A percentile compares a stretch with the other conserved stretches of the same genome.
These are phyloP conservation scores for Ephydatia muelleri DNA, from an alignment of 37 sponge, comb jelly and placozoan species.

Conservation along the genomic window DNA sequence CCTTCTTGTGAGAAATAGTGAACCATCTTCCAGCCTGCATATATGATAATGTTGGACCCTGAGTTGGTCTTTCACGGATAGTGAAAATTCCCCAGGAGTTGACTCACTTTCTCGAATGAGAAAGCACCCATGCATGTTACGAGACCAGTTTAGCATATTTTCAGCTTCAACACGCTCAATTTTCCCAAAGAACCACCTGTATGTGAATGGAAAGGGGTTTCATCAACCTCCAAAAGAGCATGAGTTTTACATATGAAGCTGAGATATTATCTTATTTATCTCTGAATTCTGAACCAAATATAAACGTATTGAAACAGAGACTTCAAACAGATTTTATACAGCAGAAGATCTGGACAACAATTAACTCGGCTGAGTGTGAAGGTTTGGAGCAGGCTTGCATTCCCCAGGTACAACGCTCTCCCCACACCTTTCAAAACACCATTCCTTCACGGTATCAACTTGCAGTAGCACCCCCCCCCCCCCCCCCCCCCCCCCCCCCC, in stretches of 20 bases:
- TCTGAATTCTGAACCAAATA: neutral
- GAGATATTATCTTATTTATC: neutral
- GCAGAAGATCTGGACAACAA: too few species aligned
- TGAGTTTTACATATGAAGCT: neutral
- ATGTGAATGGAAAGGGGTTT: constrained; percentile 13
- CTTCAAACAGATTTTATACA: too few species aligned
- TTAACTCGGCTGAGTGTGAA: too few species aligned
- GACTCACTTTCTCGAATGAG: constrained; percentile 97
- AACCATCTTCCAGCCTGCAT: constrained; percentile 78
- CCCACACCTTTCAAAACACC: too few species aligned
- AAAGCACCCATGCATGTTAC: constrained; percentile 77
- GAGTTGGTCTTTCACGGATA: constrained; percentile 82
- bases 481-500: too few species aligned
- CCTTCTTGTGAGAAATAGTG: constrained; percentile 84
- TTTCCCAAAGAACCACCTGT: constrained; percentile 94
- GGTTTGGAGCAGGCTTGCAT: too few species aligned
- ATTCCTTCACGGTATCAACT: too few species aligned
- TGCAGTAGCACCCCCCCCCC: too few species aligned
- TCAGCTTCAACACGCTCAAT: constrained; percentile 95
- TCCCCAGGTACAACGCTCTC: too few species aligned
- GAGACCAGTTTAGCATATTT: constrained; percentile 78
- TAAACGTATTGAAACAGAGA: too few species aligned
- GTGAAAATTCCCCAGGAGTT: constrained; percentile 93
- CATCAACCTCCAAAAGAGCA: neutral
- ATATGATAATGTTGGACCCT: constrained; percentile 90